Percentiles rank a stretch among this genome's conserved stretches.
These are phyloP conservation scores for Calcarius ornatus DNA, from an alignment of 2,113 vertebrate species.

Conservation along the genomic window DNA sequence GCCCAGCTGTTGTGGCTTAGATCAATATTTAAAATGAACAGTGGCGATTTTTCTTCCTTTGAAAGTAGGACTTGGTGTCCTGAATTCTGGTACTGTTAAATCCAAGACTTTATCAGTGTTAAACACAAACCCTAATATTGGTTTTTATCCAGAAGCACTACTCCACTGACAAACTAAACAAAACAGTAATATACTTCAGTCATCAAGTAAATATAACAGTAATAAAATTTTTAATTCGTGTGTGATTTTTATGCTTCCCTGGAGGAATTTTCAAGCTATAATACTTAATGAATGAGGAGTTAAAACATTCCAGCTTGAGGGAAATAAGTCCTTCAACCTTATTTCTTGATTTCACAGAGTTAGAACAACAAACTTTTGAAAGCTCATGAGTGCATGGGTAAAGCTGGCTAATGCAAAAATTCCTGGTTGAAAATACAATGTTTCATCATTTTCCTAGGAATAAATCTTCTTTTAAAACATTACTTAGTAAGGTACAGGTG, in stretches of 20 bases:
- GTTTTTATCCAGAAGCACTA: conserved; percentile 1
- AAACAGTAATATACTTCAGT: background rate
- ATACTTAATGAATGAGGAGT: conserved; percentile 13
- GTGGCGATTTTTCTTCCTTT: conserved; percentile 6
- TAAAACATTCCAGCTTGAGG: background rate
- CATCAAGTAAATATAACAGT: background rate
- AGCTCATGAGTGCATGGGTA: background rate
- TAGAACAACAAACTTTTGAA: background rate
- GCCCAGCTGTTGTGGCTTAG: conserved; percentile 35
- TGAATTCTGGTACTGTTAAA: conserved; percentile 54
- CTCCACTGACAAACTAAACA: background rate
- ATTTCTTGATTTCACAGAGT: background rate
- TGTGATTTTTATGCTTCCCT: background rate
- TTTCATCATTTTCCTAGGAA: background rate
- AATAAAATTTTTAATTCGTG: conserved; percentile 27
- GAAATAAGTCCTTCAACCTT: background rate
- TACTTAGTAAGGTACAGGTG: background rate
- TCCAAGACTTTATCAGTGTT: background rate
- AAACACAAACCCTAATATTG: background rate
- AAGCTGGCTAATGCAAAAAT: background rate
- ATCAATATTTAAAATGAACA: conserved; percentile 66
- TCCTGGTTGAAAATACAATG: background rate
- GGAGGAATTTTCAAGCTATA: background rate
- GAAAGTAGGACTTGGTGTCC: background rate
- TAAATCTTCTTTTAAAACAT: background rate